These are phyloP conservation scores for Ceratosolen solmsi DNA, from an alignment of 1,140 invertebrate genomes.

Conservation along the genomic window DNA sequence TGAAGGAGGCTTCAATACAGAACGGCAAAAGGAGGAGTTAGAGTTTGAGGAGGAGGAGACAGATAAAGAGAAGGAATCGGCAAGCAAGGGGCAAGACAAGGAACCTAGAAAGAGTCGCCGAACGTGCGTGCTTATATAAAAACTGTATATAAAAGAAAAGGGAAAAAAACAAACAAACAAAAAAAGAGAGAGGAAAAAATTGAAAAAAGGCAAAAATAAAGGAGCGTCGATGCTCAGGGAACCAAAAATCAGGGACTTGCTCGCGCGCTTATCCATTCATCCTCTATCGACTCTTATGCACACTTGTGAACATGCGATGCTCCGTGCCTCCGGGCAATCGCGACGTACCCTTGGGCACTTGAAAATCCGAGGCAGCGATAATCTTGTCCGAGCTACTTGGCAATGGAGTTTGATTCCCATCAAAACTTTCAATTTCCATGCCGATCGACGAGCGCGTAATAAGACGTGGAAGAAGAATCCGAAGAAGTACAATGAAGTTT, in stretches of 20 bases:
- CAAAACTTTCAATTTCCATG: conserved; percentile 19
- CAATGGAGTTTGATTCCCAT: conserved; percentile 28
- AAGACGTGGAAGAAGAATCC: neutral
- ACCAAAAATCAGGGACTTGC: conserved; percentile 8
- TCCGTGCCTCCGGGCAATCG: conserved; percentile 15
- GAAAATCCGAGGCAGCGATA: neutral
- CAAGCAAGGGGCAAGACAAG: neutral
- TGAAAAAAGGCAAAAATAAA: conserved; percentile 47
- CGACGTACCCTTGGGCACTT: neutral
- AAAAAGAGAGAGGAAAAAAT: too few species aligned
- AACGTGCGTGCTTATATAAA: too few species aligned
- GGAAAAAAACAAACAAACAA: too few species aligned
- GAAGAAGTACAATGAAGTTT: conserved; percentile 45
- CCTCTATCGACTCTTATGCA: conserved; percentile 58
- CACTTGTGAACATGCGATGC: neutral
- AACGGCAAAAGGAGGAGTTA: conserved; percentile 37
- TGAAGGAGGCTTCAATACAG: conserved; percentile 55
- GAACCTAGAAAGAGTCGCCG: too few species aligned
- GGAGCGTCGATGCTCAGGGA: conserved; percentile 44
- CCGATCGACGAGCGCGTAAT: neutral
- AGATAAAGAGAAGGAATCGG: too few species aligned
- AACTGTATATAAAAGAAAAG: too few species aligned
- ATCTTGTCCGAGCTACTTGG: neutral
- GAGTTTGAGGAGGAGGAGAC: neutral
- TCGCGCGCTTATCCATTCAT: conserved; percentile 46